Conservation (phyloP, 2,797 vertebrate species). For the Catamblyrhynchus diadema region DNA sequence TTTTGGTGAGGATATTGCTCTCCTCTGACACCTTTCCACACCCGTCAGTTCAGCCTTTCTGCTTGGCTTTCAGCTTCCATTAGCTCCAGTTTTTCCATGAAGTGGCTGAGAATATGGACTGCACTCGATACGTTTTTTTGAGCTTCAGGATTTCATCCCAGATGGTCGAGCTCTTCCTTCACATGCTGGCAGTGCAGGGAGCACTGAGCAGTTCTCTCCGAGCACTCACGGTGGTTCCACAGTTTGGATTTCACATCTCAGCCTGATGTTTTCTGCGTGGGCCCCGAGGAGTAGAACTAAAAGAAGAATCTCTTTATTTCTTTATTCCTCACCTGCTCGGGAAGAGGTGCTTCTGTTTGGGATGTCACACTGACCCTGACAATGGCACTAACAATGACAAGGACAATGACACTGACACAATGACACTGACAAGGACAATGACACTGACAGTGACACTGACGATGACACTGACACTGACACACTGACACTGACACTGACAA, state of each 20-base stretch:
- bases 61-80: slow-evolving; percentile 68
- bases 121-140: slow-evolving; percentile 47
- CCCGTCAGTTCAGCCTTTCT: slow-evolving; percentile 64
- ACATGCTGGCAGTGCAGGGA: slow-evolving; percentile 75
- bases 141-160: slow-evolving; percentile 65
- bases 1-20: slow-evolving; percentile 68
- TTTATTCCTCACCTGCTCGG: accelerated
- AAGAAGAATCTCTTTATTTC: accelerated
- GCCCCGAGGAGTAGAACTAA: neutral
- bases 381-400: no score
- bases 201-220: slow-evolving; percentile 57
- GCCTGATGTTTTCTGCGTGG: slow-evolving; percentile 74
- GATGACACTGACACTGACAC: no score
- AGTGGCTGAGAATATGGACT: slow-evolving; percentile 67
- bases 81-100: slow-evolving; percentile 81
- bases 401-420: no score
- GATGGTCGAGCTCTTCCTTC: slow-evolving; percentile 74
- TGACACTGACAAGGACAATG: no score
- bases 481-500: no score
- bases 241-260: slow-evolving; percentile 65
- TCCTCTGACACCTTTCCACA: slow-evolving; percentile 66
- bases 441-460: no score
- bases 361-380: accelerated
- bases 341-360: accelerated
- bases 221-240: slow-evolving; percentile 65